Evolutionary conservation across 2,888 invertebrate genomes (phyloP), one percentile per base, ranked within the genome.

Genomic region (Zootermopsis nevadensis): DNA sequence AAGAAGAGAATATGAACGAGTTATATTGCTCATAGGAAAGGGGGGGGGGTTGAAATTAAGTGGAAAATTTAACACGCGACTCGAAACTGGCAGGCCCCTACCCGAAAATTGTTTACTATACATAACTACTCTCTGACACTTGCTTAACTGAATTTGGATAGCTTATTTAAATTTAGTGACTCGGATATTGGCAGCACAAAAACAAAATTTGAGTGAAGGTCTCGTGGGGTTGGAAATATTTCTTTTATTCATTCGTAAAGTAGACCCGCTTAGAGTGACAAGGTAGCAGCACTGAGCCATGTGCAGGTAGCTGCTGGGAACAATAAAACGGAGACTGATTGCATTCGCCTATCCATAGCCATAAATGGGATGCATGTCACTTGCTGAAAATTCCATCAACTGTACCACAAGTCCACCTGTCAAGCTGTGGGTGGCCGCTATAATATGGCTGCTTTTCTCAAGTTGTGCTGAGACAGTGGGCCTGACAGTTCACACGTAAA

Each of bases 311-410:
- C 22, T 76, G 76, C 12, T 6, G 66, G 30, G 24, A 33, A 69
- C 69, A 69, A 69, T 33, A 33, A 33, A 8, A 69, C 4, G 24
- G n/a, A 22, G 33, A 1, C 22, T 31, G 69, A 69, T 69, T 33
- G 69, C 69, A 33, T 27, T 66, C 66, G 27, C 8, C 66, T 27
- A 2, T 48, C 3, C 60, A 60, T 27, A 2, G 15, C 3, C 60
- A 60, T 27, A 60, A n/a, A n/a, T 27, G 60, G n/a, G 60, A 53
- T 60, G 60, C 60, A n/a, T 48, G 15, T 48, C 48, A 19, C 48
- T 48, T n/a, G 66, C 66, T 30, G 69, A 69, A 33, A 69, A 69
- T 69, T 30, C 31, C 69, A 69, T 69, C 69, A 69, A 31, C 31
- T 27, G n/a, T 1, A n/a, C 8, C 60, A 27, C 60, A 67, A 27